Evolutionary conservation across 1,140 invertebrate species (phyloP), one percentile per base, ranked within the genome.

Genomic region (Octopus bimaculoides): DNA sequence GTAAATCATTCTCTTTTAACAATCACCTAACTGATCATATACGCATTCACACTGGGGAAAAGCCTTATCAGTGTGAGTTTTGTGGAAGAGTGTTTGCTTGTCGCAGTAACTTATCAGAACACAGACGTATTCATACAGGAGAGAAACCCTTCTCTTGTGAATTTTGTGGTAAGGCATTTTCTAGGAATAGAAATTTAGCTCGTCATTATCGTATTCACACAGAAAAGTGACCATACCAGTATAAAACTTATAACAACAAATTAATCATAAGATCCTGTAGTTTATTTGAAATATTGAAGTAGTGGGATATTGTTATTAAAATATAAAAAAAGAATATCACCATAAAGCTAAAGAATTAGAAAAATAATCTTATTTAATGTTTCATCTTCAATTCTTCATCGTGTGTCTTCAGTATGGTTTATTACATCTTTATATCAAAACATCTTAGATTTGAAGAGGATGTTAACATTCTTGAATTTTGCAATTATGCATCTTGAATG

Each of bases 71-170:
- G 5, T 71, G 66, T 71, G 66, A 71, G 17, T n/a, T 71, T 71
- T 71, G 66, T 71, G 66, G 66, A 71, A n/a, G 7, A n/a, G 17
- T 20, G 14, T 71, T 14, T 14, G 17, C 66, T 14, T 14, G 17
- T 5, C 17, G 66, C 26, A n/a, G 17, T 6, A 71, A 71, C 14
- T 17, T 71, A 17, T n/a, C 17, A 71, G 26, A 14, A 10, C 66
- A 71, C 66, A 71, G 17, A 6, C 66, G 90, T 55, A 91, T 89
- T 76, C 90, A 91, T 79, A 90, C 89, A 0, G 90, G 89, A 20
- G 89, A 91, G 82, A 91, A 91, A 83, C 90, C 90, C n/a, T 91
- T 86, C 77, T 69, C 53, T 6, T 91, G 90, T 85, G 81, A 86
- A 0, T 82, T 85, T n/a, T 91, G 90, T 82, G 77, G 80, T 2